These are phyloP conservation scores for Mechanitis messenoides DNA, from an alignment of 2,888 invertebrate genomes.

Conservation along the genomic window DNA sequence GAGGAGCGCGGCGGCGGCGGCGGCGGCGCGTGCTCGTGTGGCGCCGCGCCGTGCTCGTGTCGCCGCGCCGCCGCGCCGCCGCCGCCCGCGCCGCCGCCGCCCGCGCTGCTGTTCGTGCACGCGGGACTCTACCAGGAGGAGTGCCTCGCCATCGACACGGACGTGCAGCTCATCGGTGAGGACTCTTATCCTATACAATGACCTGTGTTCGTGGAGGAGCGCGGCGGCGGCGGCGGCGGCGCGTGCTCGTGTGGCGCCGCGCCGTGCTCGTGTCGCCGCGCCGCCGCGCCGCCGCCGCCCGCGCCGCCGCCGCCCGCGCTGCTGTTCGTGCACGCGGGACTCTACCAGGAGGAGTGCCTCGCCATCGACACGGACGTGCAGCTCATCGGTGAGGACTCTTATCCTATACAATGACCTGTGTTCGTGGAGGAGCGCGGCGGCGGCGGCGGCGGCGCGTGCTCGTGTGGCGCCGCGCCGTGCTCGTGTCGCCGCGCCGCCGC, in stretches of 20 bases:
- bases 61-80: constrained; percentile 43
- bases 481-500: constrained; percentile 44
- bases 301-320: constrained; percentile 79
- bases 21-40: constrained; percentile 45
- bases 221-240: constrained; percentile 56
- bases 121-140: constrained; percentile 95
- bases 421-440: constrained; percentile 88
- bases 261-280: constrained; percentile 38
- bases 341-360: constrained; percentile 94
- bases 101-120: constrained; percentile 94
- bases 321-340: constrained; percentile 95
- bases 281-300: constrained; percentile 54
- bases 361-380: constrained; percentile 96
- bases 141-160: constrained; percentile 94
- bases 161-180: constrained; percentile 92
- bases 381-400: constrained; percentile 81
- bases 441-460: constrained; percentile 42
- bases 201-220: constrained; percentile 92
- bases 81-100: constrained; percentile 67
- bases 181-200: no score
- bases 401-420: no score
- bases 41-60: constrained; percentile 42
- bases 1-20: constrained; percentile 81
- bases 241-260: constrained; percentile 47
- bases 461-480: constrained; percentile 40